Base-by-base conservation (phyloP, 2,888 invertebrate genomes). In the Heteropelma amictum region DNA sequence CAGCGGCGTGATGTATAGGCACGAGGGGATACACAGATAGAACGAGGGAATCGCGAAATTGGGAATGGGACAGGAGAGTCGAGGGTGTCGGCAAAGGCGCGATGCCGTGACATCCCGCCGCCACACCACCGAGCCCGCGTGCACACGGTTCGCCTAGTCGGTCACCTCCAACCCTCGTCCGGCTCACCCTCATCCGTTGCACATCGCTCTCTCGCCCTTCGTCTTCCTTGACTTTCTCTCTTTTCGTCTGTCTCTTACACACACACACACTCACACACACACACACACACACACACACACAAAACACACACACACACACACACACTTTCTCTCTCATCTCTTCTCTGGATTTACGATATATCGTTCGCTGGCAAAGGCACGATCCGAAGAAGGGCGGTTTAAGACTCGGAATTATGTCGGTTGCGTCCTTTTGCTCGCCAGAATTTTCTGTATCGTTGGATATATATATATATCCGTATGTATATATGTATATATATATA, bases 81-180 rank as follows among this genome's bases (percentile, higher is more conserved):
- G 80, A 71, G 80, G 80, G 82, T 81, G 84, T 84, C 81, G 84
- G 79, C 80, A 76, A 84, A 84, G 81, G 84, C 82, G 85, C 82
- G 84, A 83, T 84, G 81, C 83, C 84, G 85, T 86, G 85, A 85
- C 86, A 86, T 84, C 83, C 82, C 82, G 82, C 79, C 82, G 75
- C 78, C 73, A 72, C 79, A 76, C 73, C 72, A 42, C 79, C 75
- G 67, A 42, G 14, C 61, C 47, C n/a, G n/a, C 61, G 35, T 40
- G 65, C 79, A 73, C 72, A 74, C 69, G 67, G 69, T 74, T 69
- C 74, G 74, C 58, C 61, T 71, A 56, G 65, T 77, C 61, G 33
- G 45, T 60, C 53, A 63, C 40, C 68, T 42, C 64, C 56, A 26
- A 35, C 70, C 47, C 77, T 51, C 54, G 33, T 64, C 38, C 70